Evolutionary conservation across 2,888 invertebrate genomes (phyloP), one percentile per base, ranked within the genome.

Genomic region (Cacoxenus indagator): DNA sequence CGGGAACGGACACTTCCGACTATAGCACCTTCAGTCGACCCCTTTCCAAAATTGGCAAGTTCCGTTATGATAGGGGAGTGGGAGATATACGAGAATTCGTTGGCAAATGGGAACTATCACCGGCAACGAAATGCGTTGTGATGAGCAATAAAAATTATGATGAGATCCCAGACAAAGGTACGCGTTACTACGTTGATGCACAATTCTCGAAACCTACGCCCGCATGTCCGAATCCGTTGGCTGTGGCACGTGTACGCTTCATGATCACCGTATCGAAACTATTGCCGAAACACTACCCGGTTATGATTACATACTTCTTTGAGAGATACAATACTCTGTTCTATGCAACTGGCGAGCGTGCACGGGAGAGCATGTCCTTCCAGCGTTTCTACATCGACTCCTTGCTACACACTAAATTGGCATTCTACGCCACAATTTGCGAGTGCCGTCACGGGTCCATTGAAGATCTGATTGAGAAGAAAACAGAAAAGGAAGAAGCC

Each of bases 171-270:
- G n/a, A 75, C 0, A 77, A 78, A 64, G 87, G 83, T 3, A 68
- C 65, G 1, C 79, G 76, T 29, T 76, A 79, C 67, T 84, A 76
- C 70, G 76, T 84, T 14, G 85, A 86, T 67, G 87, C 82, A 0
- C 77, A 83, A 51, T 87, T 87, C 66, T 87, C 87, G 3, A 78
- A 81, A 4, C 86, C 86, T 8, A 86, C 84, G 8, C 75, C 75
- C 5, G 73, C 74, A 19, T 86, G 86, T 46, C 87, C 86, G 2
- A 87, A 87, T 73, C 86, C 86, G 0, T 65, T 85, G 70, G 84
- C 85, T 4, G 84, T 86, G 27, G 86, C 87, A 46, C 84, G 80
- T 67, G 86, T 85, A n/a, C 83, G 82, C n/a, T 87, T 86, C 64
- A 72, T 81, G 29, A 70, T 86, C 5, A 76, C 81, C 24, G 78